Evolutionary conservation across 2,797 vertebrate genomes (phyloP), one percentile per base, ranked within the genome.

Genomic region (Typhlichthys eigenmanni): DNA sequence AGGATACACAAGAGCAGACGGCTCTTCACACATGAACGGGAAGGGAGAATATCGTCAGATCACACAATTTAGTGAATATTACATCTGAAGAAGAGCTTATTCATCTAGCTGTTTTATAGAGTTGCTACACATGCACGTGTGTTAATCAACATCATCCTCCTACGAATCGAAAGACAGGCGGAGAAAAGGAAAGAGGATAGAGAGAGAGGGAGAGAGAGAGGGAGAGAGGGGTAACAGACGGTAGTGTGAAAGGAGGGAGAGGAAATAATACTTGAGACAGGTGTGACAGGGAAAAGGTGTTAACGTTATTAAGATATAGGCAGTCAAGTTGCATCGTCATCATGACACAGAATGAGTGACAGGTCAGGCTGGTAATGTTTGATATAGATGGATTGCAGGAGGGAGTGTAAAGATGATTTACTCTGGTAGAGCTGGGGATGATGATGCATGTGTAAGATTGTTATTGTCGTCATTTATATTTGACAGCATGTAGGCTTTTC

Each of bases 41-140:
- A 24, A 24, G 56, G 79, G 71, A 66, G 71, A 81, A 73, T 60
- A 19, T 65, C 72, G 74, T 81, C 71, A 73, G 69, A 82, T 73
- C 69, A 34, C 64, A 64, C 59, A 49, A 68, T 71, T 79, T 65
- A 66, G 75, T 88, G 71, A 92, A 91, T 91, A 87, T 89, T 91
- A 83, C 88, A 91, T 92, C 88, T 86, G 82, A 88, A 76, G 76
- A 82, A 55, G 65, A 70, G 75, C 85, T 89, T 81, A 92, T 91
- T 92, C 89, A 86, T 85, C 58, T 67, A 71, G 67, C 78, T 57
- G 62, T 79, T 84, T 68, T 77, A 82, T 71, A 79, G 60, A 80
- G 83, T 73, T 6, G 19, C 17, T 6, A 13, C 56, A 78, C 80
- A 85, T 84, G 72, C 89, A 61, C 61, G 60, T 2, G 64, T 76